Percentiles rank a stretch among this genome's conserved stretches.
Evolutionary conservation across 1,140 invertebrate genomes (phyloP).

Genomic region (Drosophila burlai): DNA sequence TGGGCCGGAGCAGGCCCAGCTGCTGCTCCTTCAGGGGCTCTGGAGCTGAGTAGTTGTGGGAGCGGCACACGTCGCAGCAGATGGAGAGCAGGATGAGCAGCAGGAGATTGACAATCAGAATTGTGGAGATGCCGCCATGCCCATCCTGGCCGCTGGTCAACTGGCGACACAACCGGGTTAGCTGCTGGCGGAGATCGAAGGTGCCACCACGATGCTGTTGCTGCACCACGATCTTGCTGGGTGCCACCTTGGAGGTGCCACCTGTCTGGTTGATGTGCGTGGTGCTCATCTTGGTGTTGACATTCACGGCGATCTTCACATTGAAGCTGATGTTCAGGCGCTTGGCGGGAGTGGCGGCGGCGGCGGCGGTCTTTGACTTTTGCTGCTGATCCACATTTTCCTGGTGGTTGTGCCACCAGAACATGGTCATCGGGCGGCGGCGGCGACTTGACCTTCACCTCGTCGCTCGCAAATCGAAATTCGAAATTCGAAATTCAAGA

Average conservation of each 20-base stretch:
- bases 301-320: conserved; percentile 76
- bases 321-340: conserved; percentile 72
- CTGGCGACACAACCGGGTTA: conserved; percentile 46
- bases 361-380: background rate
- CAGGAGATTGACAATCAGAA: conserved; percentile 58
- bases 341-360: conserved; percentile 3
- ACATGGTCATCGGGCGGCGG: conserved; percentile 53
- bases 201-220: conserved; percentile 9
- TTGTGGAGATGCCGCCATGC: conserved; percentile 56
- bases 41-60: conserved; percentile 31
- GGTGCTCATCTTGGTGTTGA: conserved; percentile 64
- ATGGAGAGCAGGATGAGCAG: conserved; percentile 64
- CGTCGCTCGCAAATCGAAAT: conserved; percentile 26
- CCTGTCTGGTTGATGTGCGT: conserved; percentile 41
- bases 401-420: conserved; percentile 55
- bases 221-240: conserved; percentile 15
- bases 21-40: conserved; percentile 24
- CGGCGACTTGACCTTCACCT: conserved; percentile 44
- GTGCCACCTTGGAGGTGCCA: background rate
- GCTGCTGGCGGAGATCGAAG: conserved; percentile 45
- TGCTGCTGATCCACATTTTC: conserved; percentile 54
- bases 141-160: conserved; percentile 27
- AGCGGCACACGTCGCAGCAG: conserved; percentile 71
- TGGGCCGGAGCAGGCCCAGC: conserved; percentile 45
- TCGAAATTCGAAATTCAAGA: conserved; percentile 8